A percentile compares a stretch with the other conserved stretches of the same genome.
Evolutionary conservation across 2,113 vertebrate species (phyloP).

Genomic region (Pseudopodoces humilis): DNA sequence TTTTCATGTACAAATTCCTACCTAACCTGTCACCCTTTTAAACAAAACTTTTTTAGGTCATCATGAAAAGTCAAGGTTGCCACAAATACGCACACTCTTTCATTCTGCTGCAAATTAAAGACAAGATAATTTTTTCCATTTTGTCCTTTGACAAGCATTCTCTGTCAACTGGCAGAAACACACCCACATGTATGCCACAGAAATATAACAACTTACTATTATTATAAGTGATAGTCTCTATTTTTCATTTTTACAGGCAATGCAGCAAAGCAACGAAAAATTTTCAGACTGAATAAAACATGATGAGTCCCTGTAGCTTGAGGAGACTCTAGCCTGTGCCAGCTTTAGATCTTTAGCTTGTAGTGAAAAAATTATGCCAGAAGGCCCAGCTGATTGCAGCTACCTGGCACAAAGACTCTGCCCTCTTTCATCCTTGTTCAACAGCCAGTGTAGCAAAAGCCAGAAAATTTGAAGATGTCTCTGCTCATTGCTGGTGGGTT

Average conservation of each 20-base stretch:
- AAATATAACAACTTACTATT: neutral
- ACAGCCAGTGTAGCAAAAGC: neutral
- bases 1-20: neutral
- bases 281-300: neutral
- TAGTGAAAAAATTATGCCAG: neutral
- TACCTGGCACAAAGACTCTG: neutral
- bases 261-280: neutral
- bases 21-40: neutral
- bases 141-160: neutral
- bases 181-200: neutral
- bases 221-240: neutral
- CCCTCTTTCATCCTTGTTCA: neutral
- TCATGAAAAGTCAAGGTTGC: neutral
- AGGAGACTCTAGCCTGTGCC: neutral
- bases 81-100: neutral
- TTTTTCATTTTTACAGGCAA: neutral
- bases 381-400: neutral
- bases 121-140: neutral
- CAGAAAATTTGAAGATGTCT: neutral
- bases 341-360: neutral
- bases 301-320: neutral
- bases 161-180: neutral
- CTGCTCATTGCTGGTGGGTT: neutral
- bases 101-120: neutral
- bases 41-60: neutral